Conservation (phyloP, 2,797 vertebrate genomes). For the Pelodytes ibericus region DNA sequence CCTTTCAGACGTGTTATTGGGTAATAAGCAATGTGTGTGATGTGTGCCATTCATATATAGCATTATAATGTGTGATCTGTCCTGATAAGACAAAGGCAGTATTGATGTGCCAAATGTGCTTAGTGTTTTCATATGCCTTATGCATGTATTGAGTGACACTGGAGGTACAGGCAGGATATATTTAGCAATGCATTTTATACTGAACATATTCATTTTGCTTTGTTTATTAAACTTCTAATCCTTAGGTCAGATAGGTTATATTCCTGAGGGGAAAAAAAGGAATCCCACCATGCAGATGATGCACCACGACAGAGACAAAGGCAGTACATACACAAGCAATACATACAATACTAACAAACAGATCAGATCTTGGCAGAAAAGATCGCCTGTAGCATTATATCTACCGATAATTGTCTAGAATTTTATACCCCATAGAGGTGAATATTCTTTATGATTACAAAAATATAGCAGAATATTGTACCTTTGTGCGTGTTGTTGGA, state of each 20-base stretch:
- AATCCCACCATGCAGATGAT: neutral
- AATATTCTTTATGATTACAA: too few relatives aligned
- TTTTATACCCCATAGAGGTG: too few relatives aligned
- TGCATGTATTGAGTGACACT: neutral
- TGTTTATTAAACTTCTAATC: neutral
- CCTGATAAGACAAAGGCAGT: neutral
- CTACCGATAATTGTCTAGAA: too few relatives aligned
- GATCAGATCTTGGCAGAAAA: too few relatives aligned
- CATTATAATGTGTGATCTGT: neutral
- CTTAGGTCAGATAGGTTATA: neutral
- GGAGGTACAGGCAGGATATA: neutral
- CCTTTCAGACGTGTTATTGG: neutral
- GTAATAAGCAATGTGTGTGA: neutral
- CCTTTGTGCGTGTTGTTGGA: too few relatives aligned
- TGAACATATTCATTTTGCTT: neutral
- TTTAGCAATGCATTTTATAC: neutral
- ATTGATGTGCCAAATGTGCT: neutral
- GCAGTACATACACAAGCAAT: too few relatives aligned
- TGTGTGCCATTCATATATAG: neutral
- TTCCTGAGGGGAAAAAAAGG: neutral
- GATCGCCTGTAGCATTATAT: too few relatives aligned
- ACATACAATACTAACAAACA: too few relatives aligned
- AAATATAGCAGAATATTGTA: too few relatives aligned
- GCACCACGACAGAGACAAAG: neutral
- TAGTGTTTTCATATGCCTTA: neutral